These are phyloP conservation scores for Ochotona princeps DNA, from an alignment of 2,113 vertebrate genomes.

Conservation along the genomic window DNA sequence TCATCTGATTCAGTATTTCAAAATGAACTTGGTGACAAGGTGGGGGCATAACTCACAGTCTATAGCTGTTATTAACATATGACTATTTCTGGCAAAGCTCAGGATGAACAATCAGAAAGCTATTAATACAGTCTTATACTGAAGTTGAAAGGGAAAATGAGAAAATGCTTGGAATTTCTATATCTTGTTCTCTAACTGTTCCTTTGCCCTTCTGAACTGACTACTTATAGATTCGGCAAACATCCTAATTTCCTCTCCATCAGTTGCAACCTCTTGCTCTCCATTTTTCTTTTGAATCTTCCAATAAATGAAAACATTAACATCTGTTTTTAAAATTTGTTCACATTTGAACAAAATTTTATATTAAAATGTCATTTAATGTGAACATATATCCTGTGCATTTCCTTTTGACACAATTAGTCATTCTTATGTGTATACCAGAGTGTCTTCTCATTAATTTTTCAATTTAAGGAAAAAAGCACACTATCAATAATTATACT, in stretches of 20 bases:
- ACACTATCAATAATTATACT: neutral
- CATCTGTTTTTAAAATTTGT: neutral
- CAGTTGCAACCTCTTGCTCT: too few species aligned
- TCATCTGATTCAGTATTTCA: neutral
- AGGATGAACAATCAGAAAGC: neutral
- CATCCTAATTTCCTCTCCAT: rapidly evolving
- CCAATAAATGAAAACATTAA: neutral
- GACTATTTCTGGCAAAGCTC: neutral
- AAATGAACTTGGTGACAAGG: neutral
- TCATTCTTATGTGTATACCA: neutral
- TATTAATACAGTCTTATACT: neutral
- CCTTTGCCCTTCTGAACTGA: neutral
- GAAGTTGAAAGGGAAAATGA: neutral
- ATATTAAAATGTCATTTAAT: neutral
- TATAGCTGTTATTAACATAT: neutral
- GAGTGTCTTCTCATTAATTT: neutral
- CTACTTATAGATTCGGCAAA: neutral
- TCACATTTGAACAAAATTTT: too few species aligned
- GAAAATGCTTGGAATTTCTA: neutral
- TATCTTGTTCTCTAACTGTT: neutral
- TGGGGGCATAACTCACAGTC: neutral
- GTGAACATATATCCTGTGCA: neutral
- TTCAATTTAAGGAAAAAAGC: neutral
- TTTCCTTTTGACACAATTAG: rapidly evolving
- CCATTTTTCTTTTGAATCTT: neutral